A percentile compares a stretch with the other conserved stretches of the same genome.
Conservation (phyloP, 2,888 invertebrate species). For the Cinara cedri region DNA sequence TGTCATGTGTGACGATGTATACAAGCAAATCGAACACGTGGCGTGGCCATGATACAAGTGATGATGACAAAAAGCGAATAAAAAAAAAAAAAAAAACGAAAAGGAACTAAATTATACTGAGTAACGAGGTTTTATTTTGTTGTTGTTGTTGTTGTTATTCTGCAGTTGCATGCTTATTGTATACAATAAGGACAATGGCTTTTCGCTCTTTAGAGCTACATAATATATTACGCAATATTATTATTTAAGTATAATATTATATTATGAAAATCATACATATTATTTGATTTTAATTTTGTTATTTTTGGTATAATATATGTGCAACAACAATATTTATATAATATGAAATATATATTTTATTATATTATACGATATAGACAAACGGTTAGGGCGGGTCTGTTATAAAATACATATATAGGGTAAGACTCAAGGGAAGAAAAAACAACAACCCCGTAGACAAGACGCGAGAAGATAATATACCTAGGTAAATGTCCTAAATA, state of each 20-base stretch:
- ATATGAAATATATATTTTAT: slow-evolving; percentile 2
- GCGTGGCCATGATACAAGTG: slow-evolving; percentile 13
- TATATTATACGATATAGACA: neutral
- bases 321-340: neutral
- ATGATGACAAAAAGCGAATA: slow-evolving; percentile 11
- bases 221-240: neutral
- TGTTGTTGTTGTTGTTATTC: neutral
- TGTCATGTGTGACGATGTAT: too few species aligned
- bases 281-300: neutral
- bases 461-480: neutral
- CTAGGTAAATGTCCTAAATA: too few species aligned
- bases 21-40: neutral
- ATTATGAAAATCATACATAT: slow-evolving; percentile 9
- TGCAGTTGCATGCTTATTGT: slow-evolving; percentile 32
- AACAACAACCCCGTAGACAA: neutral
- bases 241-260: neutral
- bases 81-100: neutral
- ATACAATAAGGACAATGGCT: slow-evolving; percentile 44
- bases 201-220: slow-evolving; percentile 36
- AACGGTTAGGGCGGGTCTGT: neutral
- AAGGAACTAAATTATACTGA: neutral
- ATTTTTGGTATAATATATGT: slow-evolving; percentile 10
- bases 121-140: slow-evolving; percentile 23
- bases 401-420: too few species aligned
- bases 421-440: slow-evolving; percentile 5